These are phyloP conservation scores for Encarsia formosa DNA, from an alignment of 2,888 invertebrate species.

Conservation along the genomic window DNA sequence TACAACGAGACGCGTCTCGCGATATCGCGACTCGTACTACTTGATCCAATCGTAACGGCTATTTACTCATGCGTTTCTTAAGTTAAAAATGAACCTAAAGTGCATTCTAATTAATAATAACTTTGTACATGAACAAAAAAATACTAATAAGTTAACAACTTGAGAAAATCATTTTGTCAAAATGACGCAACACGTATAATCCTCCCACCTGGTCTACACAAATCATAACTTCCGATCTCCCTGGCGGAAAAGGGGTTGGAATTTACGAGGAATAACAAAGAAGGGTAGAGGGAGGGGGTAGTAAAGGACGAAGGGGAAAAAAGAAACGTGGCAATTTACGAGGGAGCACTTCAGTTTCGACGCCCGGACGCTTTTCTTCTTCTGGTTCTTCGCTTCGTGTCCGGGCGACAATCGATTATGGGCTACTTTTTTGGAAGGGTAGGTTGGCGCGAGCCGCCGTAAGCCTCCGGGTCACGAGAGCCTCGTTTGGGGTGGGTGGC, in stretches of 20 bases:
- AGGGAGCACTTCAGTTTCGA: constrained; percentile 16
- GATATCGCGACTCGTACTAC: too few relatives aligned
- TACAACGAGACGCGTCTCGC: too few relatives aligned
- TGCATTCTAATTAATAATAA: too few relatives aligned
- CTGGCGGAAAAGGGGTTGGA: constrained; percentile 13
- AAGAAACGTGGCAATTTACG: constrained; percentile 9
- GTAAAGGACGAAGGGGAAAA: neutral
- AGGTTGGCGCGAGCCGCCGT: neutral
- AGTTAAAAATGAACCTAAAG: too few relatives aligned
- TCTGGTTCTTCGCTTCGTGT: neutral
- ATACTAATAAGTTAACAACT: too few relatives aligned
- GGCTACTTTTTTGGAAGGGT: constrained; percentile 3
- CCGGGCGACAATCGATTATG: constrained; percentile 6
- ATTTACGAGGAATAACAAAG: constrained; percentile 9
- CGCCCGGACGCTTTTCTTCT: constrained; percentile 6
- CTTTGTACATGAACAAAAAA: too few relatives aligned
- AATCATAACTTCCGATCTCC: neutral
- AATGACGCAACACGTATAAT: neutral
- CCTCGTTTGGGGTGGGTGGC: neutral
- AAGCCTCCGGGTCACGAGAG: neutral
- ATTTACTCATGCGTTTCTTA: too few relatives aligned
- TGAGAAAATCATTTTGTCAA: too few relatives aligned
- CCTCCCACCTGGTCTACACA: neutral
- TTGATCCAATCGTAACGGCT: too few relatives aligned
- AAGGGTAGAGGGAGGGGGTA: neutral